Base-by-base conservation (phyloP, 2,888 invertebrate genomes). In the Cheilosia grossa region DNA sequence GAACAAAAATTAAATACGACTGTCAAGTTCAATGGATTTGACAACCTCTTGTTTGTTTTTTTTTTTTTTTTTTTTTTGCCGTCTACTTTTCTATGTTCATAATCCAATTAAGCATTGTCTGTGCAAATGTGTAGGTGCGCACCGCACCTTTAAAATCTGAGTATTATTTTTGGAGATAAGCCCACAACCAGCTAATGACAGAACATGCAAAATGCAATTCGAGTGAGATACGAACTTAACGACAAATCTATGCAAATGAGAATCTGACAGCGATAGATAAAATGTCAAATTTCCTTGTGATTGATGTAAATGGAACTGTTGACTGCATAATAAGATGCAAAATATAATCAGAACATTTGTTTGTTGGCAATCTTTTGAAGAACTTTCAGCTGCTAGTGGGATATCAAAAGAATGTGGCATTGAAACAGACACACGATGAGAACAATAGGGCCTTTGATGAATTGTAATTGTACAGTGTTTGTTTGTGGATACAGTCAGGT, bases 1-100 rank as follows among this genome's bases (percentile, higher is more conserved):
- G 66, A 66, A 56, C 30, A 40, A 59, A 75, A 49, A 37, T 42
- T 51, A 66, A 75, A 75, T 66, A 67, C 37, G 67, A 75, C 51
- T 67, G 75, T 74, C 74, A 64, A 63, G 74, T 74, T 74, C 64
- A 74, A 63, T 44, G 54, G 63, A 24, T 73, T 73, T 61, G 73
- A 44, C 61, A 73, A 61, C 30, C 37, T 61, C 49, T 73, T 21
- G 40, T 21, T 42, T 24, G 7, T 63, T 30, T 30, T 10, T 47
- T 42, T 24, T 3, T 21, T 30, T 17, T 2, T 53, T 30, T 42
- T 10, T 54, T 51, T 33, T 53, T 42, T 42, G 5, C 1, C 42
- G 15, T 42, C 42, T 6, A 42, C 2, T 47, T 47, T 37, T 33
- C 53, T 30, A 47, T 30, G 54, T 17, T 42, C 33, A 33, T 37